Evolutionary conservation across 2,113 vertebrate species (phyloP), one percentile per base, ranked within the genome.

Genomic region (Xenopus laevis): DNA sequence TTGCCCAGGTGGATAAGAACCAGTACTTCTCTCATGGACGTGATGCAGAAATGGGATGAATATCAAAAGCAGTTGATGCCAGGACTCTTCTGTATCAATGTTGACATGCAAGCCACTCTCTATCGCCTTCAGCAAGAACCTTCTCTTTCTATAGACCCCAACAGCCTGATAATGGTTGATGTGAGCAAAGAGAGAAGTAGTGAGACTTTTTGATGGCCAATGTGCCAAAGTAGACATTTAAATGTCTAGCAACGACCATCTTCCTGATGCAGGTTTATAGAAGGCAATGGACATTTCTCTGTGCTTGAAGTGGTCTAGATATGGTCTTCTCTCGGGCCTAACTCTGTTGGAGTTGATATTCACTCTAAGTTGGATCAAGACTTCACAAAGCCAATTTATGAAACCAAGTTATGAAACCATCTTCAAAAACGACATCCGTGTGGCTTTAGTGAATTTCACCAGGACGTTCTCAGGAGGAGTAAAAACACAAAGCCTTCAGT

Each of bases 31-130:
- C 81, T 99, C 44, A 87, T 90, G 50, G 93, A 98, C 1, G 87
- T 89, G 55, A 86, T 98, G 84, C 85, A 83, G 67, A 93, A 92
- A 71, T 93, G 96, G 80, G 93, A 99, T 73, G 93, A 94, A 57
- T 96, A 94, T 85, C 96, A 96, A 85, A 93, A 87, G 17, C 94
- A 97, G 86, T 87, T 99, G 78, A 85, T 97, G 80, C 87, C 96
- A 17, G 91, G 93, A 12, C 83, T 90, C 16, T 90, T 96, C 81
- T 95, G 90, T 58, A 85, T 95, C 82, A 93, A 95, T n/a, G 86
- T 95, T 88, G 91, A 96, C 83, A 79, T 95, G 82, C 87, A 90
- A 78, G 89, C 91, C 21, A 91, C 92, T 46, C 84, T 93, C 67
- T 90, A 88, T 81, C 86, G 20, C 77, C 79, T 0, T 90, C 65